These are phyloP conservation scores for Campoplex nolae DNA, from an alignment of 2,888 invertebrate species.

Conservation along the genomic window DNA sequence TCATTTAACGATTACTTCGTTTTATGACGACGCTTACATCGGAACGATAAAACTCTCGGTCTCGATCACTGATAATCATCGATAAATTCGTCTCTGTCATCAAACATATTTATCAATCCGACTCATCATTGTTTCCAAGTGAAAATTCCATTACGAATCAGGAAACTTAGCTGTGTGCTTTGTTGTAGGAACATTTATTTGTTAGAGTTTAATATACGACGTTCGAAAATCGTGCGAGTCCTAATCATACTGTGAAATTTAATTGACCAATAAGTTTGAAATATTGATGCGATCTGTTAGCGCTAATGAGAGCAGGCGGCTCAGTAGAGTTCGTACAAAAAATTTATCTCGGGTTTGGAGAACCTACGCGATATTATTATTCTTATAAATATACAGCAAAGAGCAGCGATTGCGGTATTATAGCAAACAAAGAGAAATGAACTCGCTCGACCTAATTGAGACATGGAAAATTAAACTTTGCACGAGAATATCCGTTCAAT, in stretches of 20 bases:
- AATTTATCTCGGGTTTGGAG: background rate
- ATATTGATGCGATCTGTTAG: background rate
- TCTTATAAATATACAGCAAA: background rate
- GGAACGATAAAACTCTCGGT: conserved; percentile 17
- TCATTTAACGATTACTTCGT: background rate
- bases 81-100: background rate
- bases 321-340: background rate
- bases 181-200: background rate
- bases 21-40: background rate
- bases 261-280: background rate
- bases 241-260: too few relatives aligned
- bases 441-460: background rate
- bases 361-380: background rate
- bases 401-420: background rate
- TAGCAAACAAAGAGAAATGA: background rate
- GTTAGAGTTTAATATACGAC: too few relatives aligned
- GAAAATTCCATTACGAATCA: background rate
- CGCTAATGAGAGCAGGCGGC: background rate
- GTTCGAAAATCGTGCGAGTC: too few relatives aligned
- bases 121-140: background rate
- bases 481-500: background rate
- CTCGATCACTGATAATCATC: conserved; percentile 8
- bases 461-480: background rate
- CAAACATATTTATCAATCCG: background rate
- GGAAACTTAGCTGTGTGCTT: background rate